A percentile compares a stretch with the other conserved stretches of the same genome.
Evolutionary conservation across 2,797 vertebrate species (phyloP).

Genomic region (Heliangelus exortis): DNA sequence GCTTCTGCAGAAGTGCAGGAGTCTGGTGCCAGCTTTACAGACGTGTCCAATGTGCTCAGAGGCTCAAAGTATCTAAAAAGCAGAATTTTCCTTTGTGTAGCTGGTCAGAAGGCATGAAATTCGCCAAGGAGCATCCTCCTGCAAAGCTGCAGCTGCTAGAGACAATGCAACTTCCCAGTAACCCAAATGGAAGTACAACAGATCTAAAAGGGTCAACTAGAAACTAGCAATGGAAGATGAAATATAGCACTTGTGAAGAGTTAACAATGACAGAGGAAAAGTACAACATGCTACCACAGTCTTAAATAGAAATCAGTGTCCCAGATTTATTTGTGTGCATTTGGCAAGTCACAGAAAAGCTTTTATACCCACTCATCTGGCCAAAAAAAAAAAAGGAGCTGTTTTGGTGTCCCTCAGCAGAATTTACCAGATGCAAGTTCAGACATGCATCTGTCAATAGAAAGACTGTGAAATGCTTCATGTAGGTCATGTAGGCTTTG

Average conservation of each 20-base stretch:
- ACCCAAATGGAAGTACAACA: neutral
- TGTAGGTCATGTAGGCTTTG: slow-evolving; percentile 53
- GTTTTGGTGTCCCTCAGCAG: slow-evolving; percentile 26
- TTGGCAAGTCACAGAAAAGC: slow-evolving; percentile 24
- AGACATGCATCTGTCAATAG: slow-evolving; percentile 49
- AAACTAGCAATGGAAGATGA: neutral
- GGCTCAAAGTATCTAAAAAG: neutral
- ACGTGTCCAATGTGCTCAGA: neutral
- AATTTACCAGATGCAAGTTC: slow-evolving; percentile 21
- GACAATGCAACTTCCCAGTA: neutral
- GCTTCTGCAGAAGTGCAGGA: neutral
- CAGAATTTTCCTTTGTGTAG: neutral
- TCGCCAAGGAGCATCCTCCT: neutral
- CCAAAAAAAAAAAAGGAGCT: neutral
- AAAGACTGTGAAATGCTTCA: slow-evolving; percentile 32
- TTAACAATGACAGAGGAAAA: slow-evolving; percentile 37
- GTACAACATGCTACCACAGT: neutral
- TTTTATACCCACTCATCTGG: slow-evolving; percentile 40
- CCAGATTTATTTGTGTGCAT: slow-evolving; percentile 36
- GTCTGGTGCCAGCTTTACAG: neutral
- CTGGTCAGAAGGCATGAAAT: neutral
- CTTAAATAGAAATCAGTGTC: slow-evolving; percentile 38
- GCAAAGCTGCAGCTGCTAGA: neutral
- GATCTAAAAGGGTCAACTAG: neutral
- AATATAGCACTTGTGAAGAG: neutral